Conservation (phyloP, 2,797 vertebrate genomes). For the Anguilla pacifica region DNA sequence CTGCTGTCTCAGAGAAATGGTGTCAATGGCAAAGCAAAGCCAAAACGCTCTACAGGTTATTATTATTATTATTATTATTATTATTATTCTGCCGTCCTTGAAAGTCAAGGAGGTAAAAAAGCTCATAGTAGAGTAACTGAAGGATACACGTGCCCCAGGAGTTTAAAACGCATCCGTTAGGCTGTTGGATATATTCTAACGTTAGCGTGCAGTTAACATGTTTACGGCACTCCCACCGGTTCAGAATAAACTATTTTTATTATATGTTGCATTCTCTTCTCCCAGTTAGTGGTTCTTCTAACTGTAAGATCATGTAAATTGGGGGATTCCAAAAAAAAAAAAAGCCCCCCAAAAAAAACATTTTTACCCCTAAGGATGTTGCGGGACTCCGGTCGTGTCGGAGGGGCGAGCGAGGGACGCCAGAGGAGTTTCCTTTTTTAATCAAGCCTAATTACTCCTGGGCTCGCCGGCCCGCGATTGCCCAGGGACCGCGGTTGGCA, state of each 20-base stretch:
- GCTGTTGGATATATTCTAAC: too few species aligned
- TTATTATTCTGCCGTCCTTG: not conserved
- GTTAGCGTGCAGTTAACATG: too few species aligned
- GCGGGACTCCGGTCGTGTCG: not conserved
- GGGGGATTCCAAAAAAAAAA: too few species aligned
- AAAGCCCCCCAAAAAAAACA: too few species aligned
- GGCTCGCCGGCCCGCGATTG: not conserved
- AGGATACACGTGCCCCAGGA: too few species aligned
- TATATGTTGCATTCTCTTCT: too few species aligned
- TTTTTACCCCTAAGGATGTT: not conserved
- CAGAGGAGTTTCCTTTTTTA: not conserved
- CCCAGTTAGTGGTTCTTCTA: not conserved
- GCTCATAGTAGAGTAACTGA: too few species aligned
- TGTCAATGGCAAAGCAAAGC: conserved; percentile 55
- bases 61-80: too few species aligned
- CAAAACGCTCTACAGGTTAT: not conserved
- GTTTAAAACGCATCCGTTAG: too few species aligned
- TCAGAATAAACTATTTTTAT: too few species aligned
- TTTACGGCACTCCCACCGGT: too few species aligned
- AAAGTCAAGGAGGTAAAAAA: not conserved
- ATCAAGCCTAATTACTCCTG: conserved; percentile 6
- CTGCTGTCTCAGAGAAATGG: conserved; percentile 49
- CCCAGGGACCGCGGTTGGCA: not conserved
- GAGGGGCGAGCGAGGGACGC: not conserved
- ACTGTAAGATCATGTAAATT: not conserved